Conservation (phyloP, 2,888 invertebrate genomes). For the Oscheius sp. region DNA sequence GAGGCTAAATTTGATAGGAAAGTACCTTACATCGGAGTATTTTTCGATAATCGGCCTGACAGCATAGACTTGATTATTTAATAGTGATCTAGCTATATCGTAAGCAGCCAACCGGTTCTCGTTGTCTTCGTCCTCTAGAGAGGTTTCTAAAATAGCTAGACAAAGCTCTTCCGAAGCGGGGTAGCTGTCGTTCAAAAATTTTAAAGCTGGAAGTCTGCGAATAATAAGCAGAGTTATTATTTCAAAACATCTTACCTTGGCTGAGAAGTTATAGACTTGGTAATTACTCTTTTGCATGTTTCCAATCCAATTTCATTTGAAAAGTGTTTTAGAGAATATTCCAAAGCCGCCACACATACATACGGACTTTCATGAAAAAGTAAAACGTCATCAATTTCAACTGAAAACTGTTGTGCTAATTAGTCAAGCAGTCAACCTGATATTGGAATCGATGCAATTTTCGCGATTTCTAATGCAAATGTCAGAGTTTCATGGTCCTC, state of each 20-base stretch:
- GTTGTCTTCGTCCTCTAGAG: slow-evolving; percentile 8
- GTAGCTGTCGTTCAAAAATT: neutral
- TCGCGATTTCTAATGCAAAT: too few species aligned
- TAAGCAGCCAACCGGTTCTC: slow-evolving; percentile 5
- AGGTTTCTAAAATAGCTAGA: neutral
- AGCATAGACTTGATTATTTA: too few species aligned
- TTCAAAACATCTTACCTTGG: neutral
- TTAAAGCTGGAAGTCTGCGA: neutral
- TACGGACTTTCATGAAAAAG: slow-evolving; percentile 8
- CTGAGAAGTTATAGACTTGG: neutral
- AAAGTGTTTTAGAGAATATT: neutral
- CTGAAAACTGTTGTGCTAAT: neutral
- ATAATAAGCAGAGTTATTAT: neutral
- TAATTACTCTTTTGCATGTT: neutral
- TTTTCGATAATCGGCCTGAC: neutral
- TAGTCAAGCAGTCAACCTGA: neutral
- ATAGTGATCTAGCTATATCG: neutral
- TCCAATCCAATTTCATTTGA: neutral
- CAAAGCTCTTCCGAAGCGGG: neutral
- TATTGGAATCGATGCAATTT: too few species aligned
- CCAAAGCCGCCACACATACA: neutral
- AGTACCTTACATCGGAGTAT: slow-evolving; percentile 16
- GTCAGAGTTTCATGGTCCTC: too few species aligned
- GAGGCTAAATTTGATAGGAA: neutral
- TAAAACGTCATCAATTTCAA: slow-evolving; percentile 2